Evolutionary conservation across 2,888 invertebrate species (phyloP).

Genomic region (Kryphioiulus occultus): DNA sequence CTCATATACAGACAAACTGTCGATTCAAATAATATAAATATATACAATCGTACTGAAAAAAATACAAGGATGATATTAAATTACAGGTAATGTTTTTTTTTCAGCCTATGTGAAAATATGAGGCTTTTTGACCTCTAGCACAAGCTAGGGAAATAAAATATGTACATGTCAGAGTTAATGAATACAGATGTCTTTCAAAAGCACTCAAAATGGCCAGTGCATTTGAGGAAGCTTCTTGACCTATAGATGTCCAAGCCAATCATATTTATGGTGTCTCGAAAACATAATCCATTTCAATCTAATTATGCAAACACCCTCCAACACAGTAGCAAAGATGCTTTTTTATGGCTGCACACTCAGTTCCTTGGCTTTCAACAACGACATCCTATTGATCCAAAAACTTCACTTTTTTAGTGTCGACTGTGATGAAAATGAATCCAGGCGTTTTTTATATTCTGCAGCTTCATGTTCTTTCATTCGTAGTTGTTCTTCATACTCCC

Average conservation of each 20-base stretch:
- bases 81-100: not conserved
- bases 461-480: slow-evolving; percentile 54
- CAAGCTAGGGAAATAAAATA: slow-evolving; percentile 21
- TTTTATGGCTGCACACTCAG: not conserved
- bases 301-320: not conserved
- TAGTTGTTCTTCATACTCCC: slow-evolving; percentile 53
- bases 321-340: not conserved
- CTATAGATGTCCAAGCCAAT: not conserved
- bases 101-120: not conserved
- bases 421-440: slow-evolving; percentile 52
- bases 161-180: not conserved
- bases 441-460: slow-evolving; percentile 52
- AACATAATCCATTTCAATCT: slow-evolving; percentile 8
- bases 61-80: slow-evolving; percentile 33
- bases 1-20: not conserved
- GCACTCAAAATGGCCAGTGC: not conserved
- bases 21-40: slow-evolving; percentile 7
- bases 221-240: not conserved
- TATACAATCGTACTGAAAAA: slow-evolving; percentile 27
- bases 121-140: not conserved
- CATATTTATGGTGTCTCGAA: not conserved
- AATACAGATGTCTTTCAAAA: not conserved
- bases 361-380: not conserved
- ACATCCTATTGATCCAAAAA: not conserved
- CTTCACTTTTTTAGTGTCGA: slow-evolving; percentile 44